Percentiles rank a stretch among this genome's conserved stretches.
Evolutionary conservation across 2,888 invertebrate species (phyloP).

Genomic region (Pantelozetes paolii): DNA sequence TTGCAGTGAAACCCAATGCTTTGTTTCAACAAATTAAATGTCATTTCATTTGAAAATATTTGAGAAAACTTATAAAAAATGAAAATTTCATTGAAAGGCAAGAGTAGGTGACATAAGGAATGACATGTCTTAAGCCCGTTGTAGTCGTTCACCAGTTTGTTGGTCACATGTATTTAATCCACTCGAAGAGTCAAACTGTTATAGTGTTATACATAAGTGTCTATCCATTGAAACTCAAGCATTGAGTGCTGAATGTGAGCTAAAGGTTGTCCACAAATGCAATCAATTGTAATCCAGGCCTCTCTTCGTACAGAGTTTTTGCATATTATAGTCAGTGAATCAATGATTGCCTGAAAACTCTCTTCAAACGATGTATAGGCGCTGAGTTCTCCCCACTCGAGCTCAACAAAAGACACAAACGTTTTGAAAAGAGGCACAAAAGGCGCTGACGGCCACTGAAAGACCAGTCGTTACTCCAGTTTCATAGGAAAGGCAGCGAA

Average conservation of each 20-base stretch:
- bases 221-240: neutral
- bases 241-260: constrained; percentile 25
- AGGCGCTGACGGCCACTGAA: constrained; percentile 38
- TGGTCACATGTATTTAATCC: constrained; percentile 42
- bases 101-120: constrained; percentile 11
- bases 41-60: too few species aligned
- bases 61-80: neutral
- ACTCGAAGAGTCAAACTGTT: constrained; percentile 43
- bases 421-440: constrained; percentile 11
- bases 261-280: constrained; percentile 36
- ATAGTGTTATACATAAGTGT: constrained; percentile 13
- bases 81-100: neutral
- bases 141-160: constrained; percentile 31
- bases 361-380: constrained; percentile 30
- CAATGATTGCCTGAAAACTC: constrained; percentile 35
- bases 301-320: constrained; percentile 27
- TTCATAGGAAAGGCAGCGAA: constrained; percentile 17
- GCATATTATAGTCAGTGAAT: constrained; percentile 33
- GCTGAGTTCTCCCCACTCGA: constrained; percentile 35
- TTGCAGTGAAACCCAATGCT: neutral
- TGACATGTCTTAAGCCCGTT: neutral
- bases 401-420: constrained; percentile 1
- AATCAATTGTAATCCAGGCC: constrained; percentile 34
- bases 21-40: too few species aligned
- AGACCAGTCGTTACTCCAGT: constrained; percentile 26